Percentiles rank a stretch among this genome's conserved stretches.
phyloP scores from a whole-genome alignment of 2,888 invertebrate species.

The Margaritifera margaritifera region DNA sequence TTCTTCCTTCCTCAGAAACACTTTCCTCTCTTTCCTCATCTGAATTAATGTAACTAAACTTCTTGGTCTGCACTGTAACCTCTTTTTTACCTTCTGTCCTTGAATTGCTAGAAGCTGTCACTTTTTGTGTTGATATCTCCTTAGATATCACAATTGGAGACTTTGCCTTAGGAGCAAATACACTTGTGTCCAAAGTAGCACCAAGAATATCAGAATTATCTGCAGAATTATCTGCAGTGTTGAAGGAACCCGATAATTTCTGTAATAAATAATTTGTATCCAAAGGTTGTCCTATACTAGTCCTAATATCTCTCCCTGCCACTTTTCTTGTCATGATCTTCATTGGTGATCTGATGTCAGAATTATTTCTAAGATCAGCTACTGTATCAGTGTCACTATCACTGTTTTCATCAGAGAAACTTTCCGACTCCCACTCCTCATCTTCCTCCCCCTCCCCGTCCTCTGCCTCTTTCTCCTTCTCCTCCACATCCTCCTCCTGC shows the following conservation, averaged over 20 bases:
- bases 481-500: constrained; percentile 16
- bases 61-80: no score
- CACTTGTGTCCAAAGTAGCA: constrained; percentile 33
- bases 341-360: constrained; percentile 35
- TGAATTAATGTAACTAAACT: no score
- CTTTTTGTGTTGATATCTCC: constrained; percentile 17
- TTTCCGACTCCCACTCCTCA: constrained; percentile 8
- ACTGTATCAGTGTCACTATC: neutral
- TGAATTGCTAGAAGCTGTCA: neutral
- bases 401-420: neutral
- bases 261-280: constrained; percentile 18
- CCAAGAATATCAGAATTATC: constrained; percentile 8
- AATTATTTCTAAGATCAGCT: neutral
- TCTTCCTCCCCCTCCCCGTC: constrained; percentile 15
- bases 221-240: neutral
- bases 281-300: constrained; percentile 4
- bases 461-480: constrained; percentile 14
- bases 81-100: constrained; percentile 1
- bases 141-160: constrained; percentile 46
- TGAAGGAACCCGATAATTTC: neutral
- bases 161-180: constrained; percentile 37
- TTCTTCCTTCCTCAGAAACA: constrained; percentile 7
- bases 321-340: constrained; percentile 49
- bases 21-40: constrained; percentile 9
- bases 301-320: constrained; percentile 34